Conservation (phyloP, 1,140 invertebrate genomes). For the Trigoniulus corallinus region DNA sequence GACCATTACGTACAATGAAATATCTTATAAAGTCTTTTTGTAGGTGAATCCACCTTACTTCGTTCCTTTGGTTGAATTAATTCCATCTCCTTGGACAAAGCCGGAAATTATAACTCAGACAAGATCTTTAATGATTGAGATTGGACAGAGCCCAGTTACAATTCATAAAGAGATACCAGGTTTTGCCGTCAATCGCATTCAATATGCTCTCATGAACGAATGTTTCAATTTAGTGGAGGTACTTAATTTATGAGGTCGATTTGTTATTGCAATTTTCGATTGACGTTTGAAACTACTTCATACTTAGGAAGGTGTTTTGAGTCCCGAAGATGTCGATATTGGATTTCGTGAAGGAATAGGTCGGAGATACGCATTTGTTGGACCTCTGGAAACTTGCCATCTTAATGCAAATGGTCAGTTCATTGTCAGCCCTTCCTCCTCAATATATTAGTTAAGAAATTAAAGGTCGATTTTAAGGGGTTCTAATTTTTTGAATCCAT, state of each 20-base stretch:
- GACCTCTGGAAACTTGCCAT: slow-evolving; percentile 83
- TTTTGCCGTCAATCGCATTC: slow-evolving; percentile 85
- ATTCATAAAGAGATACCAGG: slow-evolving; percentile 73
- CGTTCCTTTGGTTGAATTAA: slow-evolving; percentile 80
- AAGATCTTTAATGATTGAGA: slow-evolving; percentile 60
- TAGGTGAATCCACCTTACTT: slow-evolving; percentile 91
- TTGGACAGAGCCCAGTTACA: slow-evolving; percentile 77
- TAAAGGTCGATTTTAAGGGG: too few species aligned
- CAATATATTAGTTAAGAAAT: too few species aligned
- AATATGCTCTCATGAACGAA: slow-evolving; percentile 90
- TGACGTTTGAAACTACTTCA: not conserved
- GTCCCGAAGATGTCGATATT: slow-evolving; percentile 75
- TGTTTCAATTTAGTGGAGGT: slow-evolving; percentile 63
- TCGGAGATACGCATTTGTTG: slow-evolving; percentile 85
- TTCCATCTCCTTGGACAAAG: slow-evolving; percentile 73
- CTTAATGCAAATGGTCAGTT: slow-evolving; percentile 73
- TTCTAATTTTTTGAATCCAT: not conserved
- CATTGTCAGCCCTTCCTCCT: slow-evolving; percentile 1
- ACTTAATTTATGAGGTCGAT: slow-evolving; percentile 19
- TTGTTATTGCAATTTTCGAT: not conserved
- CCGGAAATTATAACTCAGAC: slow-evolving; percentile 46
- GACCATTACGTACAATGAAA: too few species aligned
- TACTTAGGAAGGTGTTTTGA: slow-evolving; percentile 53
- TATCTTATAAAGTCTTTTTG: slow-evolving; percentile 7
- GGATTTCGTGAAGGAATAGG: slow-evolving; percentile 90